Percentiles rank a stretch among this genome's conserved stretches.
phyloP scores from a whole-genome alignment of 1,140 invertebrate genomes.

The Platorchestia sp. region DNA sequence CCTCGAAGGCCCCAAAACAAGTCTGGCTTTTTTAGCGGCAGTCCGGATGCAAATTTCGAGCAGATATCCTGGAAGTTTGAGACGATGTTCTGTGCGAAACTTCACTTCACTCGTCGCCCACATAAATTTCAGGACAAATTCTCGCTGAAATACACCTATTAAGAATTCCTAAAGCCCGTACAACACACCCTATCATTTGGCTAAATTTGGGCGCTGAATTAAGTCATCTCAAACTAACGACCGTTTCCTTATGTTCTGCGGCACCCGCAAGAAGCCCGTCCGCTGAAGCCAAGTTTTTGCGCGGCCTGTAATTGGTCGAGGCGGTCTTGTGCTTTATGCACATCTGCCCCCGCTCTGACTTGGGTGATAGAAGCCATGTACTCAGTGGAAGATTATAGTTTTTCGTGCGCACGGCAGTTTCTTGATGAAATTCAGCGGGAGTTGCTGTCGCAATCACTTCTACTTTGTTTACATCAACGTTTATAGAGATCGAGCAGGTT shows the following conservation, averaged over 20 bases:
- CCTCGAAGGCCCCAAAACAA: background rate
- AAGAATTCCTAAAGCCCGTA: constrained; percentile 43
- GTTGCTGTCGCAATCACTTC: constrained; percentile 35
- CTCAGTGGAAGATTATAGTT: constrained; percentile 41
- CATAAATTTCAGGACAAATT: constrained; percentile 11
- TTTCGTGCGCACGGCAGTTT: constrained; percentile 46
- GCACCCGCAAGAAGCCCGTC: constrained; percentile 23
- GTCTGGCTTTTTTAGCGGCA: background rate
- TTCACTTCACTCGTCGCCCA: background rate
- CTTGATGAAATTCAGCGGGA: constrained; percentile 46
- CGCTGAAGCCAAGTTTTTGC: constrained; percentile 35
- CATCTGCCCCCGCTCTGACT: constrained; percentile 9
- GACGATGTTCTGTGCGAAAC: background rate
- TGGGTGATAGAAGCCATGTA: background rate
- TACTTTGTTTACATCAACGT: constrained; percentile 12
- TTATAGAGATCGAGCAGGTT: constrained; percentile 2
- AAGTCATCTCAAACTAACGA: constrained; percentile 51
- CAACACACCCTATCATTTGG: constrained; percentile 48
- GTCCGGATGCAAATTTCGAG: background rate
- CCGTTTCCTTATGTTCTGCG: constrained; percentile 28
- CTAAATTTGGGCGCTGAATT: constrained; percentile 43
- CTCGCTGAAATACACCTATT: constrained; percentile 44
- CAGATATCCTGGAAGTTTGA: background rate
- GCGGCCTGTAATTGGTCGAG: background rate
- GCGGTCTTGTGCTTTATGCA: background rate